These are phyloP conservation scores for Garra rufa DNA, from an alignment of 2,113 vertebrate species.

Conservation along the genomic window DNA sequence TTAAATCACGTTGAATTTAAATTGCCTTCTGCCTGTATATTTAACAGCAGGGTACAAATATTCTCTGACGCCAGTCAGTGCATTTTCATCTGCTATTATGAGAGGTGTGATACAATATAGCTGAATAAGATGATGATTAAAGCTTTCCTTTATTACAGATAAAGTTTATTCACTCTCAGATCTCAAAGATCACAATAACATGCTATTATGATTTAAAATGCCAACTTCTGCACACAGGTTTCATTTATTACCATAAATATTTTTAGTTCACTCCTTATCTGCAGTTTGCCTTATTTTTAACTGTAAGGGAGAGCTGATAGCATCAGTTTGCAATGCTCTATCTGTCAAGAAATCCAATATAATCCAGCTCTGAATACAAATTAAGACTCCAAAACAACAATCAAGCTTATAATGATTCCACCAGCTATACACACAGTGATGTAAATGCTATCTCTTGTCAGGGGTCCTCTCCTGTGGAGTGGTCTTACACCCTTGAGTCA, in stretches of 20 bases:
- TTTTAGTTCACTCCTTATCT: not conserved
- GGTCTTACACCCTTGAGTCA: not conserved
- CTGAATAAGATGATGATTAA: constrained; percentile 1
- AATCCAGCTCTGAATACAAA: not conserved
- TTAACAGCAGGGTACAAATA: constrained; percentile 40
- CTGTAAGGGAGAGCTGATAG: not conserved
- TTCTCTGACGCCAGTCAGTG: constrained; percentile 31
- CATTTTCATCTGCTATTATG: constrained; percentile 40
- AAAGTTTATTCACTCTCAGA: constrained; percentile 3
- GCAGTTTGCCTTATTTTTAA: not conserved
- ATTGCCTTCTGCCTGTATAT: constrained; percentile 40
- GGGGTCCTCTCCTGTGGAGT: constrained; percentile 3
- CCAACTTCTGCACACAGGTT: too few relatives aligned
- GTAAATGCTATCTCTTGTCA: not conserved
- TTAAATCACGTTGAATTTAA: constrained; percentile 43
- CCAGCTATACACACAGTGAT: not conserved
- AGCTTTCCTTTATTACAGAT: not conserved
- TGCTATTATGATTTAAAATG: not conserved
- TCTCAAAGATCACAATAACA: not conserved
- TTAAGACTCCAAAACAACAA: not conserved
- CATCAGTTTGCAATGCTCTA: not conserved
- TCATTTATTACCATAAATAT: not conserved
- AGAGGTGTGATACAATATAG: constrained; percentile 39
- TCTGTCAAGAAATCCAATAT: not conserved
- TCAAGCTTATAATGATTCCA: not conserved